phyloP scores from a whole-genome alignment of 2,797 vertebrate species.

The Sebastes glaucus region DNA sequence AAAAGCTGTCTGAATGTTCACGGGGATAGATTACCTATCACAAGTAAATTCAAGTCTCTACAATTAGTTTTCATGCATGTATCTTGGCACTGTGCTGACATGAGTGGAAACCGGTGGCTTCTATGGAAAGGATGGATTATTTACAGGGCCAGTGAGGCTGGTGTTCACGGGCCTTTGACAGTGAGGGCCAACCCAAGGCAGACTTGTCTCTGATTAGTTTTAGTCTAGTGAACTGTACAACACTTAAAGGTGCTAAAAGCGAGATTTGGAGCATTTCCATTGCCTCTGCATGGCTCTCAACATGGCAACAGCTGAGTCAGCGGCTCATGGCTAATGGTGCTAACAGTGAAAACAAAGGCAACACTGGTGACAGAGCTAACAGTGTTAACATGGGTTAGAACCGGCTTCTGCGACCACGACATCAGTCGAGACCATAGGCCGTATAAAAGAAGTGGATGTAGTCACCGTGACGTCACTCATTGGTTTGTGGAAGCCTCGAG shows the following conservation, averaged over 20 bases:
- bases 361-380: neutral
- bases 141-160: too few relatives aligned
- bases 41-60: neutral
- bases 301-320: neutral
- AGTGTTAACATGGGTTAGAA: neutral
- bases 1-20: neutral
- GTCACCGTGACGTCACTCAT: too few relatives aligned
- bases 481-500: too few relatives aligned
- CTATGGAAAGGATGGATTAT: neutral
- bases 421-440: rapidly evolving
- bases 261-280: rapidly evolving
- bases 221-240: neutral
- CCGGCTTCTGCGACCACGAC: too few relatives aligned
- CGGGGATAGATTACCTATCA: neutral
- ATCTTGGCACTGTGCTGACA: neutral
- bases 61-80: neutral
- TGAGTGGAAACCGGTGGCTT: neutral
- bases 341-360: neutral
- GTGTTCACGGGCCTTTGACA: neutral
- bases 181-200: neutral
- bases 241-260: neutral
- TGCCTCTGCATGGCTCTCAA: neutral
- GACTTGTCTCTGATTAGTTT: rapidly evolving
- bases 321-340: neutral
- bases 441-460: too few relatives aligned